Conservation (phyloP, 2,888 invertebrate species). For the Phorcus lineatus region DNA sequence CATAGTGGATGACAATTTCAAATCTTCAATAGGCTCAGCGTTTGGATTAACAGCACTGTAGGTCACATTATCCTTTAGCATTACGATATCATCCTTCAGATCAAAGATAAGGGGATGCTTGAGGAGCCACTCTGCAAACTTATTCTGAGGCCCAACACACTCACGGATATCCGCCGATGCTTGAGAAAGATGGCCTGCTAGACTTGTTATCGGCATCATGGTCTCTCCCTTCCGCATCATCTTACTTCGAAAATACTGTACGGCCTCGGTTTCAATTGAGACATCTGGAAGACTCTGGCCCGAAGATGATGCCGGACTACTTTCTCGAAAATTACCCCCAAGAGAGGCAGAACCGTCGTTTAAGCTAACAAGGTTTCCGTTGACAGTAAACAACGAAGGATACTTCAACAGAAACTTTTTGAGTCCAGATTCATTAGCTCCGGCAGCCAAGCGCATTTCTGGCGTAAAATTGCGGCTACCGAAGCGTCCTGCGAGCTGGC, state of each 20-base stretch:
- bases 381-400: constrained; percentile 95
- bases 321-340: constrained; percentile 70
- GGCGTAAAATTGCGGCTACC: constrained; percentile 99
- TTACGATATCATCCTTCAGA: constrained; percentile 73
- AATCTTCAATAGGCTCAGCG: constrained; percentile 59
- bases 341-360: constrained; percentile 72
- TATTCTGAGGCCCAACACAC: constrained; percentile 75
- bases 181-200: constrained; percentile 96
- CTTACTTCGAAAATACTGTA: constrained; percentile 97
- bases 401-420: constrained; percentile 97
- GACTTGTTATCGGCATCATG: constrained; percentile 96
- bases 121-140: constrained; percentile 73
- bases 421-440: constrained; percentile 94
- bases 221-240: constrained; percentile 94
- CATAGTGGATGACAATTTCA: constrained; percentile 25
- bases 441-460: constrained; percentile 86
- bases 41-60: constrained; percentile 66
- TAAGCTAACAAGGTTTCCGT: constrained; percentile 78
- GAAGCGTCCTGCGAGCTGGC: constrained; percentile 98
- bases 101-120: constrained; percentile 75
- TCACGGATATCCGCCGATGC: constrained; percentile 95
- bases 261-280: constrained; percentile 89
- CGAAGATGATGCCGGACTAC: constrained; percentile 66
- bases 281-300: constrained; percentile 66
- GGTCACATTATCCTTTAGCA: constrained; percentile 69